Conservation (phyloP, 1,140 invertebrate genomes). For the Archivesica marissinica region DNA sequence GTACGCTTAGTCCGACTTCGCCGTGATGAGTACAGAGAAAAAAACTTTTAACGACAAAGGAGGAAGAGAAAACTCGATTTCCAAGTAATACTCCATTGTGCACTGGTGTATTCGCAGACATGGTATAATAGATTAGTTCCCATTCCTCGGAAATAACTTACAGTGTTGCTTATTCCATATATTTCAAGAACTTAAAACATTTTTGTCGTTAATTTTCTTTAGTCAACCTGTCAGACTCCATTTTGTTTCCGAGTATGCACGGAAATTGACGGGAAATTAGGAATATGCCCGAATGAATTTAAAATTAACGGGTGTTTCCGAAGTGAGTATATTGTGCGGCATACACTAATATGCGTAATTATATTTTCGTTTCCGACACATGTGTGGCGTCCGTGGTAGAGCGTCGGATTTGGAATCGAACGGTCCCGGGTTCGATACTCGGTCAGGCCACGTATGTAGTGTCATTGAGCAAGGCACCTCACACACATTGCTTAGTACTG, state of each 20-base stretch:
- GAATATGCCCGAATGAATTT: neutral
- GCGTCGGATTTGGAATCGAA: too few relatives aligned
- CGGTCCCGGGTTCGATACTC: too few relatives aligned
- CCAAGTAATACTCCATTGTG: neutral
- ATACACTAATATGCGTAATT: neutral
- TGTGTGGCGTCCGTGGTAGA: too few relatives aligned
- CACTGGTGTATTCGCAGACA: neutral
- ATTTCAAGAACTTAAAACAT: neutral
- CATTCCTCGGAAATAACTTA: neutral
- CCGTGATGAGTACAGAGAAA: too few relatives aligned
- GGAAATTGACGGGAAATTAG: neutral
- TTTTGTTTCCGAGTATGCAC: constrained; percentile 28
- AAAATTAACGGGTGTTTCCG: neutral
- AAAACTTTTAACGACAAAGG: neutral
- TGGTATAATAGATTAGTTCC: neutral
- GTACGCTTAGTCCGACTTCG: too few relatives aligned
- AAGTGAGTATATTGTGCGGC: neutral
- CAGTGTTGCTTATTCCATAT: neutral
- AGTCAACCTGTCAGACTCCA: constrained; percentile 43
- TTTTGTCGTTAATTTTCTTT: constrained; percentile 5
- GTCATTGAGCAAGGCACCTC: too few relatives aligned
- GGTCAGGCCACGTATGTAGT: too few relatives aligned
- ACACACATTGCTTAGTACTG: too few relatives aligned
- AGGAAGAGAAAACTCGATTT: neutral
- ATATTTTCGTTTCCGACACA: too few relatives aligned